These are phyloP conservation scores for Zaprionus obscuricornis DNA, from an alignment of 2,888 invertebrate species.

Conservation along the genomic window DNA sequence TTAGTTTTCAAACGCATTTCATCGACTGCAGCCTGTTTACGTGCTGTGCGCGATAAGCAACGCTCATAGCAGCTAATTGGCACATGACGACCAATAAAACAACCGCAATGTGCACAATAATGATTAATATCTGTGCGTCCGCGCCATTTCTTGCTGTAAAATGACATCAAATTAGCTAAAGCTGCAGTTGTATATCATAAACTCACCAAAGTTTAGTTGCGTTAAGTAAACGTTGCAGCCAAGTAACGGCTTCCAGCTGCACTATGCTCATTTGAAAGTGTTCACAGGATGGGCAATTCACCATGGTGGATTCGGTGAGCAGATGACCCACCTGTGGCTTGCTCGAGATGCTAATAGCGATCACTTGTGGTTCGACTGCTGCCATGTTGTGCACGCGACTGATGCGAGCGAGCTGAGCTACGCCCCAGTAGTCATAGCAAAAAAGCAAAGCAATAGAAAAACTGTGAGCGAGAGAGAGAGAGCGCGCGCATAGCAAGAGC, in stretches of 20 bases:
- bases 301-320: slow-evolving; percentile 63
- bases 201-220: slow-evolving; percentile 68
- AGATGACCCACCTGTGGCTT: slow-evolving; percentile 72
- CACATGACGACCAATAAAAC: slow-evolving; percentile 79
- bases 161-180: neutral
- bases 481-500: neutral
- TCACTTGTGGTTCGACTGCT: slow-evolving; percentile 55
- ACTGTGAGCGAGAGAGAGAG: slow-evolving; percentile 6
- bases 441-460: slow-evolving; percentile 16
- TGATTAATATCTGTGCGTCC: slow-evolving; percentile 80
- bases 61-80: slow-evolving; percentile 64
- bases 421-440: slow-evolving; percentile 40
- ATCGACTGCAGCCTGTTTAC: slow-evolving; percentile 65
- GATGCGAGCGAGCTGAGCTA: too few relatives aligned
- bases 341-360: slow-evolving; percentile 48
- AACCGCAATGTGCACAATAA: slow-evolving; percentile 81
- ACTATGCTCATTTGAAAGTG: slow-evolving; percentile 71
- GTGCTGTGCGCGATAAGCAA: slow-evolving; percentile 68
- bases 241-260: slow-evolving; percentile 74
- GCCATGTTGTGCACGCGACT: slow-evolving; percentile 53
- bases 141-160: slow-evolving; percentile 68
- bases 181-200: neutral
- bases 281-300: slow-evolving; percentile 79
- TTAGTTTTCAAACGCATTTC: slow-evolving; percentile 67
- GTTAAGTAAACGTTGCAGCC: slow-evolving; percentile 67